phyloP scores from a whole-genome alignment of 2,797 vertebrate species.

The Chaetodon trifasciatus region DNA sequence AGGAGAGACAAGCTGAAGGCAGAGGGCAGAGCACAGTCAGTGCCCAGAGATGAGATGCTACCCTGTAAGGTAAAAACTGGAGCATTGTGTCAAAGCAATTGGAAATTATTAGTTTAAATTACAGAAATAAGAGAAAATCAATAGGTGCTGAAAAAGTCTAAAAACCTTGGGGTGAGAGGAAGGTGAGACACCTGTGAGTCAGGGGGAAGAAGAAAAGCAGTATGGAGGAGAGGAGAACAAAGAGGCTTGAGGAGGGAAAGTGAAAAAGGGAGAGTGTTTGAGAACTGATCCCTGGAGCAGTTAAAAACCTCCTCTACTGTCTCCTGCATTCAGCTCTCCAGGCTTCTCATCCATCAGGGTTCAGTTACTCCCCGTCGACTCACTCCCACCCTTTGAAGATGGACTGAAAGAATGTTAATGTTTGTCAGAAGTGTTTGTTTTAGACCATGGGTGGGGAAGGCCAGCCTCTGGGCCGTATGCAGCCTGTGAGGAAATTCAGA shows the following conservation, averaged over 20 bases:
- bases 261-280: neutral
- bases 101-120: neutral
- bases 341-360: neutral
- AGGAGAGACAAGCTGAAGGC: slow-evolving; percentile 95
- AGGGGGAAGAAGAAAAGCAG: neutral
- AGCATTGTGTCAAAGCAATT: neutral
- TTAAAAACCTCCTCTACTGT: neutral
- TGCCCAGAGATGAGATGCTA: slow-evolving; percentile 93
- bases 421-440: neutral
- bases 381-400: neutral
- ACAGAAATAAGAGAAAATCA: neutral
- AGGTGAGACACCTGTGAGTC: neutral
- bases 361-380: neutral
- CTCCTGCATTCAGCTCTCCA: neutral
- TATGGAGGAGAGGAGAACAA: neutral
- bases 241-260: neutral
- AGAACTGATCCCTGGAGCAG: neutral
- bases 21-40: slow-evolving; percentile 94
- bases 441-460: neutral
- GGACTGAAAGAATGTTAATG: neutral
- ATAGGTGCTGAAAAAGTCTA: neutral
- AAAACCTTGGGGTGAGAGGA: neutral
- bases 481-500: too few relatives aligned
- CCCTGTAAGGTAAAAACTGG: slow-evolving; percentile 89
- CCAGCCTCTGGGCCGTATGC: too few relatives aligned